Evolutionary conservation across 1,140 invertebrate species (phyloP).

Genomic region (Archivesica marissinica): DNA sequence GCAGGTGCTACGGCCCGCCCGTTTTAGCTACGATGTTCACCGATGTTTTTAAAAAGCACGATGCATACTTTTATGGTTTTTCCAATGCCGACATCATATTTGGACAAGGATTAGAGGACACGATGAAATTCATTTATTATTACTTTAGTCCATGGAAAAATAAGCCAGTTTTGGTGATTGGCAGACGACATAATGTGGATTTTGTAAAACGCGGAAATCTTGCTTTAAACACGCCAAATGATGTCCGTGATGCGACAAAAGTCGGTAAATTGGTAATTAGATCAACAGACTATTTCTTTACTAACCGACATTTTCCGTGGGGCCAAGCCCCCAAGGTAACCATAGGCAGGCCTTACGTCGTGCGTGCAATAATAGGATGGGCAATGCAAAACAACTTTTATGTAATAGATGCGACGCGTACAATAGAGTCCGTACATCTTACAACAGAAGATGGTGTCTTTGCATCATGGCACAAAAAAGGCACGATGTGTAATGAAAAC

Average conservation of each 20-base stretch:
- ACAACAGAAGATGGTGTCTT: conserved; percentile 20
- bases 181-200: conserved; percentile 26
- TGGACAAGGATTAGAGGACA: conserved; percentile 25
- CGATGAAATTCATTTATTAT: conserved; percentile 16
- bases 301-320: conserved; percentile 33
- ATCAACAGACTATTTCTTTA: conserved; percentile 34
- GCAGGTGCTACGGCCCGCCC: conserved; percentile 6
- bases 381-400: not conserved
- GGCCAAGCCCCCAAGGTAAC: conserved; percentile 6
- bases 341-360: conserved; percentile 18
- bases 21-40: conserved; percentile 6
- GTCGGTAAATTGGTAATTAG: not conserved
- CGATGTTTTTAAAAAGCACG: not conserved
- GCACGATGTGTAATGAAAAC: not conserved
- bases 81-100: conserved; percentile 35
- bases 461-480: conserved; percentile 36
- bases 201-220: conserved; percentile 14
- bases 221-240: not conserved
- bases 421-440: conserved; percentile 20
- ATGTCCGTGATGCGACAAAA: not conserved
- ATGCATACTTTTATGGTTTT: conserved; percentile 39
- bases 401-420: conserved; percentile 24
- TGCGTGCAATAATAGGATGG: conserved; percentile 19
- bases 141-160: conserved; percentile 16
- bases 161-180: conserved; percentile 8